These are phyloP conservation scores for Kradibia gibbosae DNA, from an alignment of 1,140 invertebrate genomes.

Conservation along the genomic window DNA sequence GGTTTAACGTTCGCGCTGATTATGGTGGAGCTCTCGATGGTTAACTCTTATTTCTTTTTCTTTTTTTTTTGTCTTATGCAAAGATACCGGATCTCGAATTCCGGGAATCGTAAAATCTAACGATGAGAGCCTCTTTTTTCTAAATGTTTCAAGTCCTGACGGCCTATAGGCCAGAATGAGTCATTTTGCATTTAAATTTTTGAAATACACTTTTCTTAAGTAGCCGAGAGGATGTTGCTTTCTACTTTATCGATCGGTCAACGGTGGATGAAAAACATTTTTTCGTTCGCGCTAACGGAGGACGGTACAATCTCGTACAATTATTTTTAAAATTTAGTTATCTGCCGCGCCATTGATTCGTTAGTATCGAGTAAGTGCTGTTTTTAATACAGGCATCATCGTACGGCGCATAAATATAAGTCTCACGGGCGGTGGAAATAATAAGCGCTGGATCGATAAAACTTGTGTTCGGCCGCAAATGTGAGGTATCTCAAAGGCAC, in stretches of 20 bases:
- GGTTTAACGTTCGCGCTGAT: conserved; percentile 35
- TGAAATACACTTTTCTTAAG: conserved; percentile 27
- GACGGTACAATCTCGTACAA: not conserved
- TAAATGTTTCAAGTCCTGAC: not conserved
- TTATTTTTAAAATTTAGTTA: conserved; percentile 14
- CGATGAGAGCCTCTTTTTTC: conserved; percentile 8
- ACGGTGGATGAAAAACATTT: conserved; percentile 4
- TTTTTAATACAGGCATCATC: not conserved
- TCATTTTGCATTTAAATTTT: conserved; percentile 26
- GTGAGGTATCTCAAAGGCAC: not conserved
- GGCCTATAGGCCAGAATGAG: not conserved
- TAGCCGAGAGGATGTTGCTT: not conserved
- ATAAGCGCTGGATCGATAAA: not conserved
- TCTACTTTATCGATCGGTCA: conserved; percentile 8
- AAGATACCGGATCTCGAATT: conserved; percentile 24
- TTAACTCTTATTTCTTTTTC: not conserved
- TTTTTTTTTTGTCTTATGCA: not conserved
- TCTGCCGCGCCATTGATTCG: not conserved
- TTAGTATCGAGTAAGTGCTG: not conserved
- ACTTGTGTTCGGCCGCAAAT: not conserved
- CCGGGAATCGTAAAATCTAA: conserved; percentile 34
- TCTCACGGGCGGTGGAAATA: not conserved
- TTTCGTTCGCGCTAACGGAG: not conserved
- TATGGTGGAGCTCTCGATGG: conserved; percentile 32
- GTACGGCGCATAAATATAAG: no score